Evolutionary conservation across 2,888 invertebrate genomes (phyloP).

Genomic region (Tenodera sinensis): DNA sequence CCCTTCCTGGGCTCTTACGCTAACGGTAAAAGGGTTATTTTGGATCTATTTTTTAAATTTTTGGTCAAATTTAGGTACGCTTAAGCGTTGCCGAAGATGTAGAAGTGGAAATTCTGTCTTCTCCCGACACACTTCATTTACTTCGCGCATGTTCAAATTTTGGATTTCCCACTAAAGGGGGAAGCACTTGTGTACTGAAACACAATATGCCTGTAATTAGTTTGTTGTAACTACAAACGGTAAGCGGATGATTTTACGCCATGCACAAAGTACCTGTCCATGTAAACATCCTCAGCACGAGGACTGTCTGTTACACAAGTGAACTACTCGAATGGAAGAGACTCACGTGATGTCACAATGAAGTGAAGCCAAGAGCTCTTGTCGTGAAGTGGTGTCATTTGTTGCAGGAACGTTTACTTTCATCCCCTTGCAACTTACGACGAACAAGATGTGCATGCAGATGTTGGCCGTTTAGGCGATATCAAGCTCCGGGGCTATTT

Average conservation of each 20-base stretch:
- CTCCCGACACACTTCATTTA: too few relatives aligned
- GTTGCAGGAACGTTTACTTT: neutral
- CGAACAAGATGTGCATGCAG: neutral
- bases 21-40: too few relatives aligned
- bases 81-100: too few relatives aligned
- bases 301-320: neutral
- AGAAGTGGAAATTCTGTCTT: too few relatives aligned
- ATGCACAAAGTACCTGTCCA: neutral
- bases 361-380: neutral
- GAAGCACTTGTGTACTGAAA: too few relatives aligned
- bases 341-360: neutral
- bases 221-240: neutral
- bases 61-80: too few relatives aligned
- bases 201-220: neutral
- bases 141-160: too few relatives aligned
- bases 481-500: too few relatives aligned
- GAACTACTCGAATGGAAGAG: neutral
- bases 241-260: neutral
- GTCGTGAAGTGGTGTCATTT: neutral
- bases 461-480: too few relatives aligned
- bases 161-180: too few relatives aligned
- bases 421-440: neutral
- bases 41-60: too few relatives aligned
- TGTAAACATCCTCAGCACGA: neutral
- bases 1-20: too few relatives aligned